Evolutionary conservation across 1,140 invertebrate species (phyloP).

Genomic region (Drosophila carrolli): DNA sequence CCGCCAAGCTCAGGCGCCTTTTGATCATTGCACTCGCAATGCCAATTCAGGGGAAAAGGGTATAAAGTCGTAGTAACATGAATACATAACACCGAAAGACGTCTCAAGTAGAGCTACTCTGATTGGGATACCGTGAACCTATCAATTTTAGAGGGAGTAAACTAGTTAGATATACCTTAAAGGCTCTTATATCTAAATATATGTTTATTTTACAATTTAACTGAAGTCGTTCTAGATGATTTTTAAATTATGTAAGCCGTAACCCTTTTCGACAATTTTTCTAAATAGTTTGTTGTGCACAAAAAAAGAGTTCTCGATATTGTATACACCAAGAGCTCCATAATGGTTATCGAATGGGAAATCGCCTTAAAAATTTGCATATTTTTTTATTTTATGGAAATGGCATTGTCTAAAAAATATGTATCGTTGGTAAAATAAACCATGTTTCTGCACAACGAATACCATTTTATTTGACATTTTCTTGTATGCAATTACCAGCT

Average conservation of each 20-base stretch:
- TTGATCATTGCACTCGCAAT: conserved; percentile 41
- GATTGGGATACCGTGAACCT: background rate
- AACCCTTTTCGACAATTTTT: too few relatives aligned
- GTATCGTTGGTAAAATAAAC: background rate
- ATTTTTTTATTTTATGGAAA: background rate
- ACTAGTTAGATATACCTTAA: background rate
- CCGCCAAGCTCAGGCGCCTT: conserved; percentile 70
- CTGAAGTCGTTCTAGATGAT: too few relatives aligned
- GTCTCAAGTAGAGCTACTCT: conserved; percentile 4
- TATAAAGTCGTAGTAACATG: conserved; percentile 32
- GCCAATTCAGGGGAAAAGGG: conserved; percentile 46
- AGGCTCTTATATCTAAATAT: too few relatives aligned
- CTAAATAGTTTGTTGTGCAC: too few relatives aligned
- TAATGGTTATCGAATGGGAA: background rate
- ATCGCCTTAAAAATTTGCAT: background rate
- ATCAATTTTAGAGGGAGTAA: background rate
- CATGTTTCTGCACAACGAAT: background rate
- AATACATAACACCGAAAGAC: conserved; percentile 33
- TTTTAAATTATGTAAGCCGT: too few relatives aligned
- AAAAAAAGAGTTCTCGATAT: too few relatives aligned
- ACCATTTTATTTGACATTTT: conserved; percentile 21
- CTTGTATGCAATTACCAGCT: background rate
- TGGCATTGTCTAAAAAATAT: background rate
- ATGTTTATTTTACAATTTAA: too few relatives aligned
- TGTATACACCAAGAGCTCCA: too few relatives aligned